These are phyloP conservation scores for Strigamia maritima DNA, from an alignment of 2,888 invertebrate genomes.

Conservation along the genomic window DNA sequence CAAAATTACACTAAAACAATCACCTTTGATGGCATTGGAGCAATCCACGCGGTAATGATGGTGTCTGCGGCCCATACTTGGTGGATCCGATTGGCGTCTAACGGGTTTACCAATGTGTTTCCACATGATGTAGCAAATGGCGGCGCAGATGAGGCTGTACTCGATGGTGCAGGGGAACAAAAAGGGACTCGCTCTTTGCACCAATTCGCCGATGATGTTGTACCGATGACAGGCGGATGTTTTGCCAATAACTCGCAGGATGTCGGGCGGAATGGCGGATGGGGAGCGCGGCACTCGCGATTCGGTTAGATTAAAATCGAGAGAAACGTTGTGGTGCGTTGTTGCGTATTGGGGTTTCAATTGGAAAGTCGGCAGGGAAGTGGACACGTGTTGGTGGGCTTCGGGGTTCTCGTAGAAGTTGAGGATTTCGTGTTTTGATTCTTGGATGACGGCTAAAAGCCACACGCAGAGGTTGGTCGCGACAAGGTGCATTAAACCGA, in stretches of 20 bases:
- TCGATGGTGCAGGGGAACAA: constrained; percentile 93
- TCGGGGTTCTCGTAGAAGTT: constrained; percentile 53
- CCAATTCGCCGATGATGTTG: constrained; percentile 57
- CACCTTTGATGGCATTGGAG: constrained; percentile 70
- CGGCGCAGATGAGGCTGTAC: constrained; percentile 93
- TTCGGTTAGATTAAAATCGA: background rate
- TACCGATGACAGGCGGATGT: constrained; percentile 31
- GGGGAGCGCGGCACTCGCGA: background rate
- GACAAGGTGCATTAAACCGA: constrained; percentile 98
- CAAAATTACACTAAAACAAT: constrained; percentile 39
- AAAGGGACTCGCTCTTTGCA: constrained; percentile 87
- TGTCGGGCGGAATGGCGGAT: background rate
- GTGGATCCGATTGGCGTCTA: constrained; percentile 33
- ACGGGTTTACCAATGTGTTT: constrained; percentile 63
- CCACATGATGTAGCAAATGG: constrained; percentile 94
- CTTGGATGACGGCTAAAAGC: constrained; percentile 89
- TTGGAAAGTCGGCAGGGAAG: background rate
- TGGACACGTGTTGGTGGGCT: background rate
- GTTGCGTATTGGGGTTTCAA: background rate
- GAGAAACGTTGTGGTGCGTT: background rate
- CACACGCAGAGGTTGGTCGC: constrained; percentile 97
- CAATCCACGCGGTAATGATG: constrained; percentile 93
- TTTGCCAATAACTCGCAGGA: background rate
- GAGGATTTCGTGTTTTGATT: constrained; percentile 91
- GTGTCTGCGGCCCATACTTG: background rate